Conservation (phyloP, 2,888 invertebrate genomes). For the Parasteatoda lunata region DNA sequence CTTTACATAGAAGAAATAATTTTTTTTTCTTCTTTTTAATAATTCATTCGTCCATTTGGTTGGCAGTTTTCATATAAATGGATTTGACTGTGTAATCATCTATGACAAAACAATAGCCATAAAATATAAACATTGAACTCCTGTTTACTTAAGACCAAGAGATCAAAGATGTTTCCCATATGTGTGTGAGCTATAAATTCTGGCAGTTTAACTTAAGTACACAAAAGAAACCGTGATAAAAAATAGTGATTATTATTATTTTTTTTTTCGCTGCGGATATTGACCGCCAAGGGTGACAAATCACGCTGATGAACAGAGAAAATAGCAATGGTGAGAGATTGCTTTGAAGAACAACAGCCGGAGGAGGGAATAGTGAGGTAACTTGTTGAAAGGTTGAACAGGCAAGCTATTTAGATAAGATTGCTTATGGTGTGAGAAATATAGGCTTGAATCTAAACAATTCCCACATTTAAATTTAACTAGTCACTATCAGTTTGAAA, state of each 20-base stretch:
- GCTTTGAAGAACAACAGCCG: not conserved
- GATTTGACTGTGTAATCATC: no score
- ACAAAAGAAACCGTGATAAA: slow-evolving; percentile 32
- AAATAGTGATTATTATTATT: not conserved
- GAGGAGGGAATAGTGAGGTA: not conserved
- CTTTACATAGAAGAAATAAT: no score
- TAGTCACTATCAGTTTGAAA: no score
- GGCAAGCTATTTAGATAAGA: not conserved
- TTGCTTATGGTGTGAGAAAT: no score
- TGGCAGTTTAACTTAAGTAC: slow-evolving; percentile 2
- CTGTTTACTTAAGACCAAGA: not conserved
- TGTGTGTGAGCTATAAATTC: slow-evolving; percentile 46
- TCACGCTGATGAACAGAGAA: slow-evolving; percentile 16
- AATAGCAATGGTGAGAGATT: not conserved
- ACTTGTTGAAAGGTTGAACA: not conserved
- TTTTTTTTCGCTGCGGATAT: slow-evolving; percentile 19
- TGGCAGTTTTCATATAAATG: no score
- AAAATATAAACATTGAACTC: not conserved
- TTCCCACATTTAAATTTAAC: no score
- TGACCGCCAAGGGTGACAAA: slow-evolving; percentile 38
- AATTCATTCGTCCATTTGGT: no score
- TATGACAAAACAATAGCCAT: not conserved
- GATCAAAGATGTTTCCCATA: slow-evolving; percentile 48
- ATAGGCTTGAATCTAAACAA: no score
- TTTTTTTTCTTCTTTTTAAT: no score